Conservation (phyloP, 2,888 invertebrate species). For the Pyrocoelia pectoralis region DNA sequence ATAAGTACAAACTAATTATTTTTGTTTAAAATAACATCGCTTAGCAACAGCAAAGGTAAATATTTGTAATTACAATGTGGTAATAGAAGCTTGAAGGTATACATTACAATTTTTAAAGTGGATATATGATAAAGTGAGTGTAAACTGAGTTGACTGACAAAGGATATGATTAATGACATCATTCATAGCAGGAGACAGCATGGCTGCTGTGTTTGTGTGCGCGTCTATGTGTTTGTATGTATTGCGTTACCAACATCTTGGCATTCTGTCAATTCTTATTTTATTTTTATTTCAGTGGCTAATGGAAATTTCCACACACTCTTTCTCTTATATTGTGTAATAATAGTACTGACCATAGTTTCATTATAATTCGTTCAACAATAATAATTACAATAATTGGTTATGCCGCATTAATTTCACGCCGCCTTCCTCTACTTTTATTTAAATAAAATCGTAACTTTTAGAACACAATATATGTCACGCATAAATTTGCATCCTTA, state of each 20-base stretch:
- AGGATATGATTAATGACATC: conserved; percentile 25
- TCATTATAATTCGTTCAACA: conserved; percentile 3
- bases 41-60: conserved; percentile 11
- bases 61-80: conserved; percentile 10
- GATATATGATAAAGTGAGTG: conserved; percentile 16
- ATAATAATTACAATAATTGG: not conserved
- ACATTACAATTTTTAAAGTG: conserved; percentile 12
- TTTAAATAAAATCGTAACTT: not conserved
- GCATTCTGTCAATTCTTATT: conserved; percentile 14
- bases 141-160: conserved; percentile 18
- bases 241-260: conserved; percentile 13
- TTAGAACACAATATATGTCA: too few relatives aligned
- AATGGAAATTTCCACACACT: conserved; percentile 21
- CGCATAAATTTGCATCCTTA: too few relatives aligned
- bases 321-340: too few relatives aligned
- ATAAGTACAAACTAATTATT: too few relatives aligned
- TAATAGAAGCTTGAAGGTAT: conserved; percentile 10
- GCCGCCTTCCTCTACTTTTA: conserved; percentile 6
- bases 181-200: conserved; percentile 26
- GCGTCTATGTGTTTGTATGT: conserved; percentile 13
- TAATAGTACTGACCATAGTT: not conserved
- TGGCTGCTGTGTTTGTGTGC: conserved; percentile 23
- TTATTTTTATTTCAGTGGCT: conserved; percentile 14
- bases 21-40: not conserved
- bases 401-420: conserved; percentile 10